phyloP scores from a whole-genome alignment of 2,888 invertebrate genomes.

The Watsonalla cultraria region DNA sequence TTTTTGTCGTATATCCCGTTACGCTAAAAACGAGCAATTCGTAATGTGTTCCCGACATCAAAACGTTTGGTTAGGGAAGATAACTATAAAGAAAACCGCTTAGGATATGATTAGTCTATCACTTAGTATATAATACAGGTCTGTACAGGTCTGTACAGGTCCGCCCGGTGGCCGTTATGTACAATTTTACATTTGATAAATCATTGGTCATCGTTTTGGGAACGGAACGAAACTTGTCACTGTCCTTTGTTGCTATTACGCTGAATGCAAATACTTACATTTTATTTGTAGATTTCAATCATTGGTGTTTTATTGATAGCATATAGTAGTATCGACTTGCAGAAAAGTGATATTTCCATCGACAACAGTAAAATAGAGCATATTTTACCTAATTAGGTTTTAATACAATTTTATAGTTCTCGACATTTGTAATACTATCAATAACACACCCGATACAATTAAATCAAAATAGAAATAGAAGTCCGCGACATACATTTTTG shows the following conservation, averaged over 20 bases:
- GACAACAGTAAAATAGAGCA: no score
- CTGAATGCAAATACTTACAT: background rate
- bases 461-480: no score
- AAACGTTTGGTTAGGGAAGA: constrained; percentile 50
- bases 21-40: constrained; percentile 46
- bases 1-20: constrained; percentile 47
- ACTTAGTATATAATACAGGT: constrained; percentile 37
- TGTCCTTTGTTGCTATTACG: constrained; percentile 2
- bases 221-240: constrained; percentile 46
- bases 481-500: no score
- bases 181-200: constrained; percentile 38
- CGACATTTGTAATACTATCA: background rate
- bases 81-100: constrained; percentile 60
- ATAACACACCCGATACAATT: background rate
- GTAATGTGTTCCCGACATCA: constrained; percentile 53
- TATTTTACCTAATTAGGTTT: no score
- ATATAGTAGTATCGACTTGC: no score
- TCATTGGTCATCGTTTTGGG: constrained; percentile 68
- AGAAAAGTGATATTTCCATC: no score
- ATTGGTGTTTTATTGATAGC: no score
- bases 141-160: constrained; percentile 34
- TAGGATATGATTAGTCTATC: constrained; percentile 72
- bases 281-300: background rate
- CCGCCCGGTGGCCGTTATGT: constrained; percentile 53
- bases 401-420: no score